These are phyloP conservation scores for Coreoperca whiteheadi DNA, from an alignment of 2,113 vertebrate genomes.

Conservation along the genomic window DNA sequence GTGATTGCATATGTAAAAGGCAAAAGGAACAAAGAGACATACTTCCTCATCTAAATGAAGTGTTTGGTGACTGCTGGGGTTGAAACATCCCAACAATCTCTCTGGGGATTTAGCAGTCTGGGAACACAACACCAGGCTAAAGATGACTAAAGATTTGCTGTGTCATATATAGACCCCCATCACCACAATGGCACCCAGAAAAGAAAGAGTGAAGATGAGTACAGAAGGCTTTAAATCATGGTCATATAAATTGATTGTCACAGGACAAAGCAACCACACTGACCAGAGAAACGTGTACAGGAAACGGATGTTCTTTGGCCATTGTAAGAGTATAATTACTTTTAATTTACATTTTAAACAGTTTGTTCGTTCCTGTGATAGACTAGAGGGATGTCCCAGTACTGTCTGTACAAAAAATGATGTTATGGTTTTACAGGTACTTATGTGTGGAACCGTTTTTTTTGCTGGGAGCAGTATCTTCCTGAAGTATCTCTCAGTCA, in stretches of 20 bases:
- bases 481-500: background rate
- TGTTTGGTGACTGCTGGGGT: conserved; percentile 33
- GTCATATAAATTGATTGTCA: conserved; percentile 4
- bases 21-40: conserved; percentile 41
- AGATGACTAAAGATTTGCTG: conserved; percentile 72
- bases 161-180: conserved; percentile 70
- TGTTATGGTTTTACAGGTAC: background rate
- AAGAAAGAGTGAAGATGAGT: conserved; percentile 48
- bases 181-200: conserved; percentile 25
- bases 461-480: background rate
- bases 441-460: background rate
- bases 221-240: conserved; percentile 52
- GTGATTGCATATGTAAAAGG: background rate
- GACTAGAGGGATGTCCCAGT: background rate
- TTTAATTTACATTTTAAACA: background rate
- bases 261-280: conserved; percentile 20
- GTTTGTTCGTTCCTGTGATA: background rate
- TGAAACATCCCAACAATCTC: conserved; percentile 65
- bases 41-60: conserved; percentile 72
- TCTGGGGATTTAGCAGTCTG: conserved; percentile 65
- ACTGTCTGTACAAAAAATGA: too few relatives aligned
- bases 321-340: background rate
- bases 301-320: background rate
- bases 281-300: background rate
- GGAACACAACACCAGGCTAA: conserved; percentile 74